Percentiles rank a stretch among this genome's conserved stretches.
Evolutionary conservation across 2,113 vertebrate genomes (phyloP).

Genomic region (Salvelinus fontinalis): DNA sequence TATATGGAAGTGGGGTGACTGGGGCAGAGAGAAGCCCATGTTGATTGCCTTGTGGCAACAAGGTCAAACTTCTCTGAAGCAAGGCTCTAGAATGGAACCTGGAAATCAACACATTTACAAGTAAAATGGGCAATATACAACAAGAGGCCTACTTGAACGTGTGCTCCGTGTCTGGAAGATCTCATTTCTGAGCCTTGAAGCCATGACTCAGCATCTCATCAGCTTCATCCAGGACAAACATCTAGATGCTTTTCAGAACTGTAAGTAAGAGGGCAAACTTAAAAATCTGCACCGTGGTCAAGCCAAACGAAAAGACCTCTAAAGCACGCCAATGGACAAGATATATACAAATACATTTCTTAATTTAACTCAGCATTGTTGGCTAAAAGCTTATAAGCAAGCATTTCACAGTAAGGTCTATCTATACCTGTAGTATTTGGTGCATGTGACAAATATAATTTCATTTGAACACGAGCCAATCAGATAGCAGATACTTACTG

Average conservation of each 20-base stretch:
- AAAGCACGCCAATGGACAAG: neutral
- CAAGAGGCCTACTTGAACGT: slow-evolving; percentile 85
- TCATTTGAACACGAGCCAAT: neutral
- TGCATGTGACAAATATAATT: too few species aligned
- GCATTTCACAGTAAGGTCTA: too few species aligned
- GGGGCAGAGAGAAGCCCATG: too few species aligned
- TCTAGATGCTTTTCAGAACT: slow-evolving; percentile 97
- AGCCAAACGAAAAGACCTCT: neutral
- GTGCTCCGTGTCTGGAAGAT: slow-evolving; percentile 96
- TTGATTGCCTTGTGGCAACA: too few species aligned
- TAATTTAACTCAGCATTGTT: too few species aligned
- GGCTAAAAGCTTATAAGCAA: too few species aligned
- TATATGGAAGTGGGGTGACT: slow-evolving; percentile 55
- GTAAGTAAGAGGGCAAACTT: neutral
- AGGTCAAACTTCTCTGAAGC: neutral
- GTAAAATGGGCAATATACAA: too few species aligned
- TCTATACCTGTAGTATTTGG: too few species aligned
- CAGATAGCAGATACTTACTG: neutral
- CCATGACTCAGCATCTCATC: slow-evolving; percentile 95
- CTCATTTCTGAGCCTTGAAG: slow-evolving; percentile 98
- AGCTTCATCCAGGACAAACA: slow-evolving; percentile 99
- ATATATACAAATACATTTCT: too few species aligned
- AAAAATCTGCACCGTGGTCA: neutral
- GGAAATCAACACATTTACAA: too few species aligned
- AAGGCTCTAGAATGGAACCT: neutral